Percentiles rank a stretch among this genome's conserved stretches.
These are phyloP conservation scores for Misgurnus mizolepis DNA, from an alignment of 2,113 vertebrate species.

Conservation along the genomic window DNA sequence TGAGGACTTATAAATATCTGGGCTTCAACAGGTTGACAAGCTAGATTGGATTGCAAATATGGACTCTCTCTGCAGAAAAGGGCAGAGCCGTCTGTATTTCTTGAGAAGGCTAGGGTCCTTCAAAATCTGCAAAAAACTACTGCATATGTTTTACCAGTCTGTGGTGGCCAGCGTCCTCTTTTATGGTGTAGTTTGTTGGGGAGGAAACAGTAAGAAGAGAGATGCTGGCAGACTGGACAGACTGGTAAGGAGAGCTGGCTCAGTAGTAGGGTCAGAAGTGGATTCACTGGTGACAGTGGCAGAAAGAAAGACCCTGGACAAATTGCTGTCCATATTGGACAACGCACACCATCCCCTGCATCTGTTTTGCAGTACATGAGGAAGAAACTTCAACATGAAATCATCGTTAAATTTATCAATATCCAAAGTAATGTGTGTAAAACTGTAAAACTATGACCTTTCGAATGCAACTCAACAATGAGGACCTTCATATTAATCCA, in stretches of 20 bases:
- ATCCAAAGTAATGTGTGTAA: conserved; percentile 42
- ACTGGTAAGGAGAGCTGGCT: background rate
- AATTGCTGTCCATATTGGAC: background rate
- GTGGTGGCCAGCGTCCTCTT: background rate
- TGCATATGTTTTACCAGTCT: background rate
- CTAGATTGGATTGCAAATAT: background rate
- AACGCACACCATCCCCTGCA: background rate
- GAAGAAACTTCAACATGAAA: conserved; percentile 8
- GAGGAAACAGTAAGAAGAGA: background rate
- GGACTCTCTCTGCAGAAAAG: background rate
- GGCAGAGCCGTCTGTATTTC: background rate
- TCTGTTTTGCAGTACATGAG: background rate
- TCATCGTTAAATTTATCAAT: background rate
- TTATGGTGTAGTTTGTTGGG: background rate
- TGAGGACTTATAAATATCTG: background rate
- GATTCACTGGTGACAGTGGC: background rate
- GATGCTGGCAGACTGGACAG: background rate
- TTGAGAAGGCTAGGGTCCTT: conserved; percentile 22
- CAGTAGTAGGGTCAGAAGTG: background rate
- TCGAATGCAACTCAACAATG: conserved; percentile 36
- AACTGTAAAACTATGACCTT: conserved; percentile 42
- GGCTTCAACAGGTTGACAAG: background rate
- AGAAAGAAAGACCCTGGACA: background rate
- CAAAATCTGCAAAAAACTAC: background rate
- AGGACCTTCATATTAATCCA: conserved; percentile 55